These are phyloP conservation scores for Lordiphosa andalusiaca DNA, from an alignment of 2,888 invertebrate genomes.

Conservation along the genomic window DNA sequence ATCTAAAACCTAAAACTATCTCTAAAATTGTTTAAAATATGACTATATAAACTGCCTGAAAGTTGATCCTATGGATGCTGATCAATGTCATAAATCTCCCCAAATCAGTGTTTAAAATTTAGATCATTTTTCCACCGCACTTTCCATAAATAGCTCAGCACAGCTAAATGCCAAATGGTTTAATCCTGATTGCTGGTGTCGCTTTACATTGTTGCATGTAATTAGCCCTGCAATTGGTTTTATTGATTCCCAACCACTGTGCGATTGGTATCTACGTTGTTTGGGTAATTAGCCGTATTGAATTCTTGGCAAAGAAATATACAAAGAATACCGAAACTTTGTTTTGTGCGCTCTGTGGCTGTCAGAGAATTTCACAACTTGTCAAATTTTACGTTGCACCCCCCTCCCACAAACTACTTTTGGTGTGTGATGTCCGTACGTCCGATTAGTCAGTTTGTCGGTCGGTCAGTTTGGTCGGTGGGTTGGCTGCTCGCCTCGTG, in stretches of 20 bases:
- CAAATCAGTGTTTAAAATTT: too few species aligned
- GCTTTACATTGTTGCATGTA: too few species aligned
- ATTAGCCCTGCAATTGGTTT: slow-evolving; percentile 1
- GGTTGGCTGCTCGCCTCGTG: slow-evolving; percentile 8
- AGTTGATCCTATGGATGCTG: too few species aligned
- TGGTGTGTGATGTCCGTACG: slow-evolving; percentile 13
- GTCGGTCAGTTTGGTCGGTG: slow-evolving; percentile 22
- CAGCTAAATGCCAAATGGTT: too few species aligned
- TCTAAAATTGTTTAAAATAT: too few species aligned
- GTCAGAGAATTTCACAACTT: slow-evolving; percentile 71
- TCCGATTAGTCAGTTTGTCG: slow-evolving; percentile 10
- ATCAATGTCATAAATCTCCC: too few species aligned
- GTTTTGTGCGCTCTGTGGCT: slow-evolving; percentile 62
- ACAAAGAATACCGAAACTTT: slow-evolving; percentile 66
- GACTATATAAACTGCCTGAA: too few species aligned
- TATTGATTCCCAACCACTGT: slow-evolving; percentile 22
- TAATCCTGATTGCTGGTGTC: too few species aligned
- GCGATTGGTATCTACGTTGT: slow-evolving; percentile 28
- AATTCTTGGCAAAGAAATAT: slow-evolving; percentile 66
- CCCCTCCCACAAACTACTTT: slow-evolving; percentile 31
- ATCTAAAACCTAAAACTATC: too few species aligned
- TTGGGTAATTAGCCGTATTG: slow-evolving; percentile 72
- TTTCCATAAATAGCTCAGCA: too few species aligned
- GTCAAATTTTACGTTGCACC: slow-evolving; percentile 65
- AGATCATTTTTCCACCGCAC: too few species aligned